Evolutionary conservation across 1,140 invertebrate species (phyloP).

Genomic region (Idris sp.): DNA sequence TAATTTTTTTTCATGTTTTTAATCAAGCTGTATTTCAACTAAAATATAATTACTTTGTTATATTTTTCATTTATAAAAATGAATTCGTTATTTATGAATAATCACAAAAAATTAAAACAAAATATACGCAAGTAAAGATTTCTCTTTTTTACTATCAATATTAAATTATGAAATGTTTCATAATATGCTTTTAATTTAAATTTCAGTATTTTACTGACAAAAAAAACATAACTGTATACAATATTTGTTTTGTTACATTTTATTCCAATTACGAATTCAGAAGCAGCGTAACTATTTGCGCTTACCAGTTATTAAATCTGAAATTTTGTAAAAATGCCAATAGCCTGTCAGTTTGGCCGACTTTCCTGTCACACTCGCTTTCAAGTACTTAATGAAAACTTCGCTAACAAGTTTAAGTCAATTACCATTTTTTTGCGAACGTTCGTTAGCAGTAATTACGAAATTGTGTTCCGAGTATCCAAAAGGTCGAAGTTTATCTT

Average conservation of each 20-base stretch:
- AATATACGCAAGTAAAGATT: too few species aligned
- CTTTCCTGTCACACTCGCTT: constrained; percentile 21
- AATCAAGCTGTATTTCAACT: too few species aligned
- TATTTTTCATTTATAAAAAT: too few species aligned
- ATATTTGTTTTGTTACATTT: constrained; percentile 37
- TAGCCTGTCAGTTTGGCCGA: constrained; percentile 47
- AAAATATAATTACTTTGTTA: too few species aligned
- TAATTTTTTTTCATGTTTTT: too few species aligned
- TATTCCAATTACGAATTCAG: constrained; percentile 26
- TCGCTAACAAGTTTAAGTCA: constrained; percentile 56
- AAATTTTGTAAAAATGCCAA: constrained; percentile 53
- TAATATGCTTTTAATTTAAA: too few species aligned
- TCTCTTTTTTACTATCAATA: too few species aligned
- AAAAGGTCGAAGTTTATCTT: background rate
- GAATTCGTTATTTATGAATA: too few species aligned
- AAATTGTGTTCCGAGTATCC: constrained; percentile 19
- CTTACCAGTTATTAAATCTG: constrained; percentile 33
- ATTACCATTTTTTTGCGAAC: constrained; percentile 52
- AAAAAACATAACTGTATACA: constrained; percentile 21
- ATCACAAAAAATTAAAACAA: too few species aligned
- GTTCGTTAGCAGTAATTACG: constrained; percentile 54
- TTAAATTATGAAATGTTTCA: too few species aligned
- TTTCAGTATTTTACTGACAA: too few species aligned
- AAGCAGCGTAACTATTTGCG: constrained; percentile 29
- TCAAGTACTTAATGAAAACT: constrained; percentile 56